Base-by-base conservation (phyloP, 2,113 vertebrate genomes). In the Potamarius usumacintae region DNA sequence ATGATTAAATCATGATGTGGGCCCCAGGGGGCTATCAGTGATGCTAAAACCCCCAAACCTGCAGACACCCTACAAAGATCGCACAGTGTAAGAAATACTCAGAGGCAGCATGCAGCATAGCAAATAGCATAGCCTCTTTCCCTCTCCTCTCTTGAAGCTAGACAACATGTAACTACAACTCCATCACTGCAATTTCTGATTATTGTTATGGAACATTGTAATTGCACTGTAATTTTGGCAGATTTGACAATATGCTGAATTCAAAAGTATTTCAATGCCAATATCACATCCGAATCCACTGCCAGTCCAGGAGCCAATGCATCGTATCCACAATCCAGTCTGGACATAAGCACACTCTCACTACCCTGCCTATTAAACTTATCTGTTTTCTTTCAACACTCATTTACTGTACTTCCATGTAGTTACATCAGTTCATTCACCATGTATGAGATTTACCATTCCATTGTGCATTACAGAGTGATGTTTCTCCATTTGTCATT, bases 1-100 rank as follows among this genome's bases (percentile, higher is more conserved):
- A 92, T 91, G 92, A 93, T 92, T 93, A 91, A 74, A 87, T 57
- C 22, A 12, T 52, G 58, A 48, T 53, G n/a, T 12, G 10, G 63
- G 78, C 50, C 82, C 30, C 76, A 77, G 82, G 85, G 85, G 74
- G 58, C 14, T 76, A 69, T 69, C 80, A 42, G 17, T 62, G 30
- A 82, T 82, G 52, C 86, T 62, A 83, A 76, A 82, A 55, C 30
- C 65, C 62, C 34, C 5, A 74, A 42, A 81, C 34, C 53, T 71
- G 10, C 34, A 85, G 34, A 85, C 52, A 48, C 1, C 69, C 82
- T 63, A 50, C 71, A 69, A 72, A 62, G 81, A 78, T 48, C 48
- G 65, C 5, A 53, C 69, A 48, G 71, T 34, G 82, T 88, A 58
- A 77, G 58, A 83, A 89, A 89, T 86, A 86, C 60, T 72, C 72